Evolutionary conservation across 1,140 invertebrate genomes (phyloP), one percentile per base, ranked within the genome.

Genomic region (Drosophila micromelanica): DNA sequence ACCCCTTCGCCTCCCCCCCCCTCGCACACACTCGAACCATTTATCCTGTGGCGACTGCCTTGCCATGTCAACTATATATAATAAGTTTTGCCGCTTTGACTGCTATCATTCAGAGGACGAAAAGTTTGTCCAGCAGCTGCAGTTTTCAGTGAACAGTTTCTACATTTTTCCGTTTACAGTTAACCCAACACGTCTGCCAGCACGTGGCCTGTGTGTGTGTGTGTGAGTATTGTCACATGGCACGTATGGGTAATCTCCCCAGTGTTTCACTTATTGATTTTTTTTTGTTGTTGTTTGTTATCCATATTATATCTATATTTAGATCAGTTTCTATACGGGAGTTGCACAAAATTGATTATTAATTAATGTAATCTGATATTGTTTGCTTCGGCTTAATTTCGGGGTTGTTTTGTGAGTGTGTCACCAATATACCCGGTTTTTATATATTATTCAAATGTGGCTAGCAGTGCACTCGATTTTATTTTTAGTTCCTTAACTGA

Each of bases 21-120:
- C 8, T 8, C 20, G 2, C 20, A 3, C 20, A 23, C 20, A 23
- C 20, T 23, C 20, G 20, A 23, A 23, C 20, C 20, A 23, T 23
- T 23, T 23, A 23, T 23, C 20, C 49, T 52, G 30, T 35, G 55
- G 54, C 55, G 20, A 17, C 35, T 68, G 63, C 55, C 55, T 68
- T 68, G 63, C 48, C 70, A 73, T 60, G 70, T 73, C 70, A 73
- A 68, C 55, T 73, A 23, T 49, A 67, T 60, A 55, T 60, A 73
- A 73, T 73, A 73, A 68, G 63, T 73, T 73, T 20, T 35, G 30
- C 40, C 63, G 35, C 55, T 68, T 73, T 73, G 48, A 73, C 70
- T 73, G 70, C 70, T 57, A 37, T 54, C 54, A 59, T 37, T 51
- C 45, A 54, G 12, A 49, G 49, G 20, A 42, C 35, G 42, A 38